Evolutionary conservation across 2,113 vertebrate genomes (phyloP), one percentile per base, ranked within the genome.

Genomic region (Urocolius indicus): DNA sequence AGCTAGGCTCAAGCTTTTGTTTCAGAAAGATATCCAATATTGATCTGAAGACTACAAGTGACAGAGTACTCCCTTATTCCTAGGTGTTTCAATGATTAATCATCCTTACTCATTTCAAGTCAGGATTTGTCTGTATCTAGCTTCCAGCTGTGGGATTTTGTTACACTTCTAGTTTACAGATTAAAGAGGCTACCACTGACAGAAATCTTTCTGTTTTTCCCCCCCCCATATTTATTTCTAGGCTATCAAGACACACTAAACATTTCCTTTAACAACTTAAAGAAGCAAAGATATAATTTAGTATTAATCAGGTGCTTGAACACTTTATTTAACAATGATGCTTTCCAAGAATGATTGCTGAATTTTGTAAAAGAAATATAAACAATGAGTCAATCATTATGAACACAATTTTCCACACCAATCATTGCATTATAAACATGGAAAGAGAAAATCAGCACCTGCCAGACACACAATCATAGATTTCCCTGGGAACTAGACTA

Each of bases 41-140:
- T n/a, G 51, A 90, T 93, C 74, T 75, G n/a, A 88, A 76, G 68
- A 91, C 72, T 80, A 72, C 24, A 84, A 67, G 63, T 67, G 84
- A 62, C 69, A 81, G 91, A 79, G 30, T 43, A 57, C 14, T 62
- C 74, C 34, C 43, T 81, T 51, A 80, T 76, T 48, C 41, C 58
- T 48, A 30, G 63, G 58, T 85, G 16, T 63, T 93, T 88, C 54
- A 73, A 34, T 68, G 59, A 93, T 91, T 90, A 88, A 91, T 76
- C 20, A 27, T 52, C n/a, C 29, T 43, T 74, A 54, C 49, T 63
- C 27, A 63, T 81, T 73, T 85, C 49, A 91, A 88, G 43, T 77
- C 91, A 73, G 65, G 71, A 91, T 88, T 93, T 93, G 61, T 68
- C 65, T 88, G 49, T 26, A 76, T 24, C 69, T 48, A 85, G 26